Base-by-base conservation (phyloP, 2,113 vertebrate species). In the Stercorarius parasiticus region DNA sequence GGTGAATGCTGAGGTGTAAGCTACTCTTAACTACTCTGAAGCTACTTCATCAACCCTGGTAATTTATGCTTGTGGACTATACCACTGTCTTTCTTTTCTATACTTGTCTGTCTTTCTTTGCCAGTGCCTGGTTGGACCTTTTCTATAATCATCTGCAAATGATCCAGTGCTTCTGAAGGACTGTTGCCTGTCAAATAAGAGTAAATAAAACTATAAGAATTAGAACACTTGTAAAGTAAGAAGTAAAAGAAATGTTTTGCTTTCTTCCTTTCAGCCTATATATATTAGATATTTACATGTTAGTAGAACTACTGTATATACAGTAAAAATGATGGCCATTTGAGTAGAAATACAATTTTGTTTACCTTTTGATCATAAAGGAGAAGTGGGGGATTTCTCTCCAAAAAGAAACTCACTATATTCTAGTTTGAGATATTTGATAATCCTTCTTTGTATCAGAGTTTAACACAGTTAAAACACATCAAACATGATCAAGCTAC, bases 401-500 rank as follows among this genome's bases (percentile, higher is more conserved):
- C 43, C 32, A 56, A 43, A 90, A 93, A 78, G 38, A 53, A 91
- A 53, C n/a, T 93, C 69, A 11, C 47, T 81, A 3, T 93, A 56
- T 88, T 94, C 84, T 85, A 53, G 42, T 97, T 91, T 91, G 64
- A 95, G 97, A 89, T 91, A 76, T 59, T 95, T 93, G 96, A 95
- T 94, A 97, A 97, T 94, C 56, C 67, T 67, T 72, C 50, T 67
- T 89, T 95, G 43, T 94, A 82, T 89, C 69, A 15, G 67, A 96
- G 74, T 95, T 96, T 89, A 88, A 78, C 86, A 85, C 55, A 94
- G 72, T 94, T 95, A 93, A 87, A 94, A 86, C 58, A 85, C 91
- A 97, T 96, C 82, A 97, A 96, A 94, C 94, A 62, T 12, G 56
- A 97, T 97, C 96, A 97, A 93, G 78, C 78, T 95, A 90, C 92